Percentiles rank a stretch among this genome's conserved stretches.
Conservation (phyloP, 2,113 vertebrate genomes). For the Trichomycterus rosablanca region DNA sequence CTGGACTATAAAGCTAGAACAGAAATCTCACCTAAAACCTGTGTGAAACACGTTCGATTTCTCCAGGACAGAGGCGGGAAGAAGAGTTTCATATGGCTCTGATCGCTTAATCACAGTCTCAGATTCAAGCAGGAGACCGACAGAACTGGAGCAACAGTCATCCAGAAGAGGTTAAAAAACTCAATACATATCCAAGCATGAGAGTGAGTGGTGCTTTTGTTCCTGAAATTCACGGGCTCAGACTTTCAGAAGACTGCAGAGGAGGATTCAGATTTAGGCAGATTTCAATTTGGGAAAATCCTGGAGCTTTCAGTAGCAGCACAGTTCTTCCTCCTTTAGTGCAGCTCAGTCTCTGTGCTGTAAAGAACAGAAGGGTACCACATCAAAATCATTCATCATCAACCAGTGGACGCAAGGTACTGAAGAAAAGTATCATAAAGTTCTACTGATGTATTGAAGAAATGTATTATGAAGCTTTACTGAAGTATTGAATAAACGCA, state of each 20-base stretch:
- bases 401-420: too few species aligned
- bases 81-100: conserved; percentile 28
- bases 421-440: neutral
- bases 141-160: conserved; percentile 5
- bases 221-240: conserved; percentile 7
- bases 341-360: conserved; percentile 4
- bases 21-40: conserved; percentile 4
- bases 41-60: neutral
- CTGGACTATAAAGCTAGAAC: conserved; percentile 18
- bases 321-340: conserved; percentile 10
- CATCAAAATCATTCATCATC: neutral
- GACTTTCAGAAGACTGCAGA: conserved; percentile 23
- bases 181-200: conserved; percentile 13
- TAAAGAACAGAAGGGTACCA: neutral
- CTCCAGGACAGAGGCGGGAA: neutral
- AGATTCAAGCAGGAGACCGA: conserved; percentile 12
- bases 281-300: neutral
- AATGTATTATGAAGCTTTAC: too few species aligned
- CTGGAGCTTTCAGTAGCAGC: conserved; percentile 4
- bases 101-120: conserved; percentile 26
- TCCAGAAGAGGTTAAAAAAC: neutral
- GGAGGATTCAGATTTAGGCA: conserved; percentile 2
- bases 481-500: too few species aligned
- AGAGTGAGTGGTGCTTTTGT: conserved; percentile 5
- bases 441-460: neutral